Conservation (phyloP, 2,113 vertebrate genomes). For the Thryonomys swinderianus region DNA sequence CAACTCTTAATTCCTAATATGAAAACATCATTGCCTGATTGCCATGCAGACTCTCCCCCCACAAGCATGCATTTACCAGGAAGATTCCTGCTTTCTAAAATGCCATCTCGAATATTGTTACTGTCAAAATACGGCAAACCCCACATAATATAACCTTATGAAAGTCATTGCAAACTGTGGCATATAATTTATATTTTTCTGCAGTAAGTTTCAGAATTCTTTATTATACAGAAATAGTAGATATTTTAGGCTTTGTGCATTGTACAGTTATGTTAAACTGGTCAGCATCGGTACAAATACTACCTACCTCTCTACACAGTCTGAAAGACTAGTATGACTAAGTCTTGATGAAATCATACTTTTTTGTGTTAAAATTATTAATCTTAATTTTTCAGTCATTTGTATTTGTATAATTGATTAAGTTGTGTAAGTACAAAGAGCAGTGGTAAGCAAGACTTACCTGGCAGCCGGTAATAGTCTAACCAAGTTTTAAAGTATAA, state of each 20-base stretch:
- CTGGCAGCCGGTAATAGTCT: background rate
- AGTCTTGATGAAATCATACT: background rate
- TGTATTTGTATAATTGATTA: background rate
- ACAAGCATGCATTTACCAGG: too few relatives aligned
- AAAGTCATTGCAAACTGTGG: slow-evolving; percentile 5
- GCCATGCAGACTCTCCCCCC: background rate
- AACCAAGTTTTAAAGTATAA: background rate
- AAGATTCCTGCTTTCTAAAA: background rate
- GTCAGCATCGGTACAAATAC: background rate
- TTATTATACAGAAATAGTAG: background rate
- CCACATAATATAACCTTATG: background rate
- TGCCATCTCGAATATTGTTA: background rate
- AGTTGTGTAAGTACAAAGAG: background rate
- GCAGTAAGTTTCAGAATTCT: background rate
- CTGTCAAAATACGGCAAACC: background rate
- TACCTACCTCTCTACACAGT: too few relatives aligned
- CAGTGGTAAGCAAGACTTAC: background rate
- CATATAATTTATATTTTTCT: background rate
- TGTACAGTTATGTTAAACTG: background rate
- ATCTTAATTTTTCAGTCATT: background rate
- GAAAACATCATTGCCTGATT: background rate
- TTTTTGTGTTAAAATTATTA: background rate
- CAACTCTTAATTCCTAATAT: background rate
- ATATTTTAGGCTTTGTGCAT: background rate
- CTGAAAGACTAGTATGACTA: background rate